Evolutionary conservation across 2,113 vertebrate genomes (phyloP), one percentile per base, ranked within the genome.

Genomic region (Oreotragus oreotragus): DNA sequence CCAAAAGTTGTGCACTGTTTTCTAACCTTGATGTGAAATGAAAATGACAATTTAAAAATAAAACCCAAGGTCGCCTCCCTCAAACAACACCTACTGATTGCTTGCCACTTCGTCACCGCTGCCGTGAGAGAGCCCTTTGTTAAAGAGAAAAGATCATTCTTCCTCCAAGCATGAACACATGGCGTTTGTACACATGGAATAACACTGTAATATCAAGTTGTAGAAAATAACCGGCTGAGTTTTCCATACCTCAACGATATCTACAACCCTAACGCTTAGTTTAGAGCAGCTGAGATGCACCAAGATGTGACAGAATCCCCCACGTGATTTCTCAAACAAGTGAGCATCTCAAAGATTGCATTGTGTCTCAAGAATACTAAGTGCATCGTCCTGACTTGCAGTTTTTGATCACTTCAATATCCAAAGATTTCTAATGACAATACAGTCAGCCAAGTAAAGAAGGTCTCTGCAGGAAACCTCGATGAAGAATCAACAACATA

Each of bases 351-450:
- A 17, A 55, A 96, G 58, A 55, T 45, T 53, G 64, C 51, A 25
- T 8, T 73, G 47, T 90, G 53, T 81, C 87, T 91, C 92, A 11
- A 45, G 80, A 94, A 87, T 64, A 81, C 21, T n/a, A 80, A 80
- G 45, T 4, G 30, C 33, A 21, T 33, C 19, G 21, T 49, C 39
- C 62, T 92, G 60, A 83, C 25, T 8, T 91, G 30, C 80, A 66
- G n/a, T 57, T 91, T 84, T 77, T 84, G 93, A 97, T 91, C 87
- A 80, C 92, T 92, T 96, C 93, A 36, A 3, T 55, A 81, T 89
- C 84, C 92, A 89, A 84, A 91, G 51, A 64, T 76, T 36, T 19
- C 80, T 77, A 62, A 43, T 36, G 33, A 49, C 95, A 87, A 45
- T 33, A n/a, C 17, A 57, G 39, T 81, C 95, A 86, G 28, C 57